Evolutionary conservation across 2,797 vertebrate genomes (phyloP), one percentile per base, ranked within the genome.

Genomic region (Gallinago solitaria): DNA sequence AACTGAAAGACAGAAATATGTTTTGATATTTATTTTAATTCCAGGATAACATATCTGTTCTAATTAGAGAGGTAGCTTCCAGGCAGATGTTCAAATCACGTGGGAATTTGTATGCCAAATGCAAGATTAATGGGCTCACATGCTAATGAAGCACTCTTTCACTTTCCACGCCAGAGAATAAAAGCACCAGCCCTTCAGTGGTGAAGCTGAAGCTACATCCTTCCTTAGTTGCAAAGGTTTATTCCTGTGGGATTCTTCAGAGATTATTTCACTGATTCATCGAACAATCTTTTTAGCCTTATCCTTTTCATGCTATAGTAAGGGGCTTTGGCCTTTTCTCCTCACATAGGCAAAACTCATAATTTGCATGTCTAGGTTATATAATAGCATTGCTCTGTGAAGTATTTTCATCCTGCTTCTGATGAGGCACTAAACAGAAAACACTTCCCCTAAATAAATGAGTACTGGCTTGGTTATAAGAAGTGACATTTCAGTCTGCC

Each of bases 11-110:
- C 37, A 90, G 82, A 92, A 96, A 91, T 80, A 48, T 73, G 35
- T 87, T 96, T 92, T 94, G 91, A 56, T 96, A 93, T 95, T 96
- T 95, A 80, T 96, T 97, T 96, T 96, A 93, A 92, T 91, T 95
- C 79, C 80, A 64, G 69, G 84, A 53, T 74, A 95, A 95, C 70
- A n/a, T 91, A 86, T 90, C 85, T 92, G 47, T 86, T 84, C 79
- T 92, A 96, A 93, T 83, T 92, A 96, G 80, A 96, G 88, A 87
- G 39, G 59, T 81, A 90, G 69, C 87, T 95, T 90, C 70, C 65
- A 95, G 95, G 89, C 90, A 96, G 96, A 95, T 93, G 79, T 95
- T 96, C 83, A 75, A 74, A 87, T 94, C 95, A 95, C 1, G 0
- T 71, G 94, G 91, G 85, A 92, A 74, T 94, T 93, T 23, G 12